Evolutionary conservation across 2,797 vertebrate genomes (phyloP), one percentile per base, ranked within the genome.

Genomic region (Anolis apletophallus): DNA sequence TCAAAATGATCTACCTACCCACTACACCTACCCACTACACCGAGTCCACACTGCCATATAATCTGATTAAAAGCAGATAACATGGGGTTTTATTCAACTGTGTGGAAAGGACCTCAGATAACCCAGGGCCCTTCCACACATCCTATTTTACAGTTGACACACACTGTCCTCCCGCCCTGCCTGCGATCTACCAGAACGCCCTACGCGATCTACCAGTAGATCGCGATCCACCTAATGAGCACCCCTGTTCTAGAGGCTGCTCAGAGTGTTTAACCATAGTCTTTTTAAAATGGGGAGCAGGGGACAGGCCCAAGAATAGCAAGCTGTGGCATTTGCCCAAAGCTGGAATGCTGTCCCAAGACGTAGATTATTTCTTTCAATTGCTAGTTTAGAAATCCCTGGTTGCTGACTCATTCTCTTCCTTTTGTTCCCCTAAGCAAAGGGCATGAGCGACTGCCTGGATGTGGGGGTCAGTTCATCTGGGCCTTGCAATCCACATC

Each of bases 391-490:
- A 72, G 32, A 71, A 36, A n/a, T 72, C 10, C 16, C 26, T 50
- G 11, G 32, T 11, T 54, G 26, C 55, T n/a, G 21, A 17, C 9
- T 80, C 36, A 11, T n/a, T 50, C 76, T n/a, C 54, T 76, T 11
- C 13, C 68, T 73, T 46, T 34, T 71, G 12, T 55, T 36, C 32
- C 32, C 79, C 67, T 26, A 71, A 36, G 29, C 17, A 76, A 17
- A 40, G 76, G 50, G 57, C 59, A 17, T 54, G 21, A 64, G 61
- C 9, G 23, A 21, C 26, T 59, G 68, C 67, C 67, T 72, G 14
- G 64, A 52, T 16, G 32, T 67, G 46, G 57, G 46, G 67, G 86
- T 80, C 68, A 74, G 21, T 61, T 79, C 57, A 61, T 68, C 86
- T 29, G 64, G 81, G 75, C 36, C 75, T 79, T 46, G 1, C 50